Percentiles rank a stretch among this genome's conserved stretches.
Evolutionary conservation across 2,797 vertebrate species (phyloP).

Genomic region (Buceros bicornis): DNA sequence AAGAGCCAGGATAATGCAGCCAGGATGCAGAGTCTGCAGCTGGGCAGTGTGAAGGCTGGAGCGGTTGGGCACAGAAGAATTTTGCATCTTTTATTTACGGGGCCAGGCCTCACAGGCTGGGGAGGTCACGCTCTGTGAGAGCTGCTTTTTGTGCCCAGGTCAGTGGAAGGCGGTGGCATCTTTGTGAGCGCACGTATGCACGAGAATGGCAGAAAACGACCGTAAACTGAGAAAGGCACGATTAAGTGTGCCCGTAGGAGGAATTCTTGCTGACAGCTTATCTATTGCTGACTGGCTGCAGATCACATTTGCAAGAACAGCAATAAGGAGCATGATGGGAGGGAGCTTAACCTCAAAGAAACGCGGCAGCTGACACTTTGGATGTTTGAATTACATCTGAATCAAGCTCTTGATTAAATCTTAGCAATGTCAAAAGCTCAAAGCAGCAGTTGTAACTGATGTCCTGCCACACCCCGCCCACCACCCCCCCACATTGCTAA

Average conservation of each 20-base stretch:
- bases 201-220: neutral
- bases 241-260: neutral
- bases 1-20: neutral
- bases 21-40: neutral
- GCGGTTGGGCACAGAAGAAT: neutral
- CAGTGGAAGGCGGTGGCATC: neutral
- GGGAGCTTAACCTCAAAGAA: conserved; percentile 8
- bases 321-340: neutral
- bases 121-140: neutral
- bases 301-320: conserved; percentile 27
- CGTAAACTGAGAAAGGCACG: neutral
- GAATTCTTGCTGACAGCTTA: conserved; percentile 1
- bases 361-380: neutral
- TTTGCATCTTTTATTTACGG: neutral
- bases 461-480: neutral
- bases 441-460: conserved; percentile 46
- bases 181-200: neutral
- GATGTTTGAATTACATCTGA: conserved; percentile 27
- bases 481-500: neutral
- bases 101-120: neutral
- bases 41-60: neutral
- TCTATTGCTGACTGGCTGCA: conserved; percentile 3
- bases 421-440: conserved; percentile 34
- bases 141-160: neutral
- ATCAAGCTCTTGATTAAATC: conserved; percentile 45